Conservation (phyloP, 2,113 vertebrate species). For the Sula dactylatra region DNA sequence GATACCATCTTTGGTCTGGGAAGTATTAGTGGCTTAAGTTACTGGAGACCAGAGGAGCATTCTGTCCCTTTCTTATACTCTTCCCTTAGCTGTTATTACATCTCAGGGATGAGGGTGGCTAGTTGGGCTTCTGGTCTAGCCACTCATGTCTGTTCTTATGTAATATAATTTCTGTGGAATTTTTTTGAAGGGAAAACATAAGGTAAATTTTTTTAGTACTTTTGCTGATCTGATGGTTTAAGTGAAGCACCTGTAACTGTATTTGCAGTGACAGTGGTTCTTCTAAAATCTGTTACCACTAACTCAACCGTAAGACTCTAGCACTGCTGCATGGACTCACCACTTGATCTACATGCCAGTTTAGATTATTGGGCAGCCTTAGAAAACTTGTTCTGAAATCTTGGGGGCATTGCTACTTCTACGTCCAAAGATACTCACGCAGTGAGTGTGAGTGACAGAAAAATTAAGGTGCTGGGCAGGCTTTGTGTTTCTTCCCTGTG, state of each 20-base stretch:
- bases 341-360: not conserved
- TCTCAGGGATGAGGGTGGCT: not conserved
- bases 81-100: not conserved
- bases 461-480: not conserved
- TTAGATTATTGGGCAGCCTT: not conserved
- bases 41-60: not conserved
- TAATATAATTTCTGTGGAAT: not conserved
- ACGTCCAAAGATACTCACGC: not conserved
- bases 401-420: not conserved
- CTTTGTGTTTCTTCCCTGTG: not conserved
- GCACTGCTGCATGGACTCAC: not conserved
- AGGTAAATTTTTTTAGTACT: not conserved
- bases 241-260: not conserved
- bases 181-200: not conserved
- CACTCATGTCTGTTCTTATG: not conserved
- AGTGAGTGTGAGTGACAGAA: not conserved
- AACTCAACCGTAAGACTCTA: not conserved
- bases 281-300: not conserved
- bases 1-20: not conserved
- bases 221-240: not conserved
- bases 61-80: not conserved
- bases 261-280: not conserved
- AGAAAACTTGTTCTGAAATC: not conserved
- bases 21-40: not conserved
- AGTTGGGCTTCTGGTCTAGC: not conserved